Evolutionary conservation across 1,140 invertebrate species (phyloP), one percentile per base, ranked within the genome.

Genomic region (Trichonephila clavata): DNA sequence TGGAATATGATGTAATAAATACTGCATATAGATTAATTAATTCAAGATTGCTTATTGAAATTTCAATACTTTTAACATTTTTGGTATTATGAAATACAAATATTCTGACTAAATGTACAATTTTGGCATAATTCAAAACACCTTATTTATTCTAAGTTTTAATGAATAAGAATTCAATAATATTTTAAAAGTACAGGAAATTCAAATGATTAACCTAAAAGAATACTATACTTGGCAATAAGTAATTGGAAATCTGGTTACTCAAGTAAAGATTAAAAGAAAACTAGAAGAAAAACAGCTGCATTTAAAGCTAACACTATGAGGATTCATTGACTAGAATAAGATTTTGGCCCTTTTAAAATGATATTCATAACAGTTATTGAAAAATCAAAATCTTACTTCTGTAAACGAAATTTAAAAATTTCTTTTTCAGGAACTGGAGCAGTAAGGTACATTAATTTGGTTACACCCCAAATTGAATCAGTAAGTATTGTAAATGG

Each of bases 361-460:
- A n/a, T 68, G 7, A 68, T n/a, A 68, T 27, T 24, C 21, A 13
- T 24, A 14, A 68, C 14, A 14, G 24, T 24, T n/a, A 24, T 4
- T 16, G 27, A 87, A 87, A 57, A 8, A 84, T 14, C 6, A 32
- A 60, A 14, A 63, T 24, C 20, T 68, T 90, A 89, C 39, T 90
- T 89, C 32, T 89, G 86, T 43, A 93, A 89, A n/a, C 93, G 86
- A 84, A 93, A 93, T 93, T 93, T 93, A 68, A 93, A 93, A 89
- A 93, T 93, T 68, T 93, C 93, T 21, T 93, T 93, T 71, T 93
- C 93, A 32, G 93, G 93, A 68, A 93, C 80, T 20, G 93, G 93
- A 27, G 93, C 93, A 81, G 80, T 90, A n/a, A 93, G 63, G 27
- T 93, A 93, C 13, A 93, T 27, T n/a, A 93, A 21, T 39, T 93